Evolutionary conservation across 2,888 invertebrate genomes (phyloP).

Genomic region (Cecidostiba fungosa): DNA sequence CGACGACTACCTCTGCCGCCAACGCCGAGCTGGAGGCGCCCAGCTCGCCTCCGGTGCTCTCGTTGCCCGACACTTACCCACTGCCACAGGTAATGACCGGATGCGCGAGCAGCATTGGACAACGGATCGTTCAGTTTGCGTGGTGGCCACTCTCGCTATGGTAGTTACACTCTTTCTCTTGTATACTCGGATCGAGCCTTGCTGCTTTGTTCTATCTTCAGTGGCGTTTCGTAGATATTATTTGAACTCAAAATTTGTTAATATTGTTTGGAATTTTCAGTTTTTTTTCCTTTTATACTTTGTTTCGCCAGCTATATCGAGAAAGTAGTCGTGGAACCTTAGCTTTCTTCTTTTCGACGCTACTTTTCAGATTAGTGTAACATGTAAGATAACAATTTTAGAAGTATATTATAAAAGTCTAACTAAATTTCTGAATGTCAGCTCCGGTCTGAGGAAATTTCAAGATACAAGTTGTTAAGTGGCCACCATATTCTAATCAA

Average conservation of each 20-base stretch:
- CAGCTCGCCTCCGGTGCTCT: slow-evolving; percentile 78
- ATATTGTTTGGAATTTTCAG: slow-evolving; percentile 22
- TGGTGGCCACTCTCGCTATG: slow-evolving; percentile 62
- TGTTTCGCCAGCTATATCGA: too few species aligned
- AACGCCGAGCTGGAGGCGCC: slow-evolving; percentile 84
- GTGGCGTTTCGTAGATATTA: slow-evolving; percentile 36
- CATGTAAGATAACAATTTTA: slow-evolving; percentile 20
- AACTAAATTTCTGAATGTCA: neutral
- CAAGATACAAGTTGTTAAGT: slow-evolving; percentile 29
- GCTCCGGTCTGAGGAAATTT: neutral
- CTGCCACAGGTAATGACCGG: slow-evolving; percentile 76
- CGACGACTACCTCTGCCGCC: slow-evolving; percentile 70
- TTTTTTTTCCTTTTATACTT: slow-evolving; percentile 24
- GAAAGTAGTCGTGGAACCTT: slow-evolving; percentile 23
- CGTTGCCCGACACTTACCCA: slow-evolving; percentile 78
- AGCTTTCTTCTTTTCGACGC: neutral
- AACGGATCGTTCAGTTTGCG: slow-evolving; percentile 39
- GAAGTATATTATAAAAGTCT: neutral
- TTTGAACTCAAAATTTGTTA: neutral
- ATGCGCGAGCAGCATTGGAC: neutral
- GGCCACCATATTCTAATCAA: slow-evolving; percentile 57
- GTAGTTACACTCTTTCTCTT: slow-evolving; percentile 42
- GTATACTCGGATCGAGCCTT: slow-evolving; percentile 20
- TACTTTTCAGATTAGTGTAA: slow-evolving; percentile 3
- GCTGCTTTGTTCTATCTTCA: slow-evolving; percentile 40